A percentile compares a stretch with the other conserved stretches of the same genome.
Conservation (phyloP, 1,140 invertebrate genomes). For the Diprion similis region DNA sequence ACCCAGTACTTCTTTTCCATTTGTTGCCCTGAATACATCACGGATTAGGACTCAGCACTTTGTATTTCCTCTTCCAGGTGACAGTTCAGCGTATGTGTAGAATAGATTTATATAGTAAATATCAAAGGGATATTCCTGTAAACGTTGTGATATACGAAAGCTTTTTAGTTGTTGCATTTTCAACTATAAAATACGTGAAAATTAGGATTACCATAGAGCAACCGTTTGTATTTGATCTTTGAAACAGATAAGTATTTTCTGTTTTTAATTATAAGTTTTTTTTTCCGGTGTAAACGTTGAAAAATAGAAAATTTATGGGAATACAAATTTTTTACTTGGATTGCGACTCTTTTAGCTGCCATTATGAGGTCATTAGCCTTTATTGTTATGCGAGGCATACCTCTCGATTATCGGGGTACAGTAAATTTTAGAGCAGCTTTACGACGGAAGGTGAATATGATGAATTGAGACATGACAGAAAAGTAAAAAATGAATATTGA, state of each 20-base stretch:
- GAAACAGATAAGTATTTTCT: neutral
- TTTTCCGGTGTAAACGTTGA: neutral
- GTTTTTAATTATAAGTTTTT: neutral
- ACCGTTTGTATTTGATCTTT: neutral
- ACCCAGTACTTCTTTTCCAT: neutral
- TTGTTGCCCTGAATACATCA: neutral
- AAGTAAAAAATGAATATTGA: too few relatives aligned
- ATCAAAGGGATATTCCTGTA: slow-evolving; percentile 2
- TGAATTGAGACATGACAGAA: too few relatives aligned
- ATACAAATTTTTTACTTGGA: neutral
- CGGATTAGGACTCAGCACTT: neutral
- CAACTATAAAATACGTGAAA: neutral
- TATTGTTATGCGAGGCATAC: too few relatives aligned
- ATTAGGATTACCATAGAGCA: neutral
- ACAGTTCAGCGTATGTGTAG: neutral
- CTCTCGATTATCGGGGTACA: too few relatives aligned
- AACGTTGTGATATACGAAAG: neutral
- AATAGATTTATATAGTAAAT: neutral
- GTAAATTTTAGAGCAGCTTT: too few relatives aligned
- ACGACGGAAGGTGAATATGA: too few relatives aligned
- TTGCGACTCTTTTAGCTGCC: neutral
- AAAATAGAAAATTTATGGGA: neutral
- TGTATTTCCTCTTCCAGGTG: neutral
- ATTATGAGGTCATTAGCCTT: too few relatives aligned
- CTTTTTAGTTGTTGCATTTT: neutral